Percentiles rank a stretch among this genome's conserved stretches.
Conservation (phyloP, 2,113 vertebrate species). For the Ageneiosus marmoratus region DNA sequence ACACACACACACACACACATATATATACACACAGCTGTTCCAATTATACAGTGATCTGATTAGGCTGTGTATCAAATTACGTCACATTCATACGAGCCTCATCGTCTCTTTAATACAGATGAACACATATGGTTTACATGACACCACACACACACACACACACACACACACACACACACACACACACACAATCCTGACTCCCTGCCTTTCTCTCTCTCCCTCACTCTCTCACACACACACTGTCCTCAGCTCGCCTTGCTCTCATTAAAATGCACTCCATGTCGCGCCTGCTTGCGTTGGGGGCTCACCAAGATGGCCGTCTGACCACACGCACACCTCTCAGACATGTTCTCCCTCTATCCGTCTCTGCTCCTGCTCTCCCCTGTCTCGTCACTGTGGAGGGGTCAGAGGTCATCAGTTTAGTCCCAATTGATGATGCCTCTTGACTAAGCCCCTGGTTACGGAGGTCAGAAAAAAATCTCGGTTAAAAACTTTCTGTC, state of each 20-base stretch:
- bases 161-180: conserved; percentile 8
- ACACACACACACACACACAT: conserved; percentile 4
- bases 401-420: not conserved
- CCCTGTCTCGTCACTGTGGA: not conserved
- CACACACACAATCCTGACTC: not conserved
- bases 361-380: not conserved
- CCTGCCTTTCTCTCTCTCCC: too few relatives aligned
- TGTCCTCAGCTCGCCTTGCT: conserved; percentile 27
- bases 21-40: not conserved
- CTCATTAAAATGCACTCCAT: conserved; percentile 57
- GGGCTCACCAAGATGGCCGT: conserved; percentile 42
- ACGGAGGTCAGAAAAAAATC: not conserved
- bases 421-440: not conserved
- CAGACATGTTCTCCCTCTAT: not conserved
- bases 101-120: not conserved
- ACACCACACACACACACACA: conserved; percentile 19
- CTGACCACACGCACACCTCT: not conserved
- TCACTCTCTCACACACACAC: not conserved
- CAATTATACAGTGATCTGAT: conserved; percentile 17
- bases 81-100: not conserved
- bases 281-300: conserved; percentile 49
- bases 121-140: not conserved
- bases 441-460: not conserved
- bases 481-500: not conserved
- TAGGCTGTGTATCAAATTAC: conserved; percentile 5